Evolutionary conservation across 2,797 vertebrate genomes (phyloP).

Genomic region (Borostomias antarcticus): DNA sequence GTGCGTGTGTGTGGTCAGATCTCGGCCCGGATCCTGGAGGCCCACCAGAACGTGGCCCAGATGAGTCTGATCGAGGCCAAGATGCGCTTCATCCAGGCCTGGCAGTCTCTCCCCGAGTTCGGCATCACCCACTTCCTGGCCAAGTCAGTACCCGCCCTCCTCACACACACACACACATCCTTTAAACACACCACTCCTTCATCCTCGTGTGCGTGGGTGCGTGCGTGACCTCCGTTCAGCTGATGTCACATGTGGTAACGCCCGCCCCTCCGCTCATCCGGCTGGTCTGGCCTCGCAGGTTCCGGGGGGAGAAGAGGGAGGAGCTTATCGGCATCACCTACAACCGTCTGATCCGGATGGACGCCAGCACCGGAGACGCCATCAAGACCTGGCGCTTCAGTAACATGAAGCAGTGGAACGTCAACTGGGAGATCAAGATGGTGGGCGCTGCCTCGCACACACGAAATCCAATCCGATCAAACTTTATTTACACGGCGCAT

Average conservation of each 20-base stretch:
- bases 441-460: slow-evolving; percentile 60
- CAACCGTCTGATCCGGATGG: slow-evolving; percentile 96
- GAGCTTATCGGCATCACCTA: slow-evolving; percentile 97
- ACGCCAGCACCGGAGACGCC: slow-evolving; percentile 90
- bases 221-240: not conserved
- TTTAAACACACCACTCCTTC: not conserved
- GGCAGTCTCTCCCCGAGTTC: slow-evolving; percentile 97
- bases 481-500: too few species aligned
- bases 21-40: slow-evolving; percentile 94
- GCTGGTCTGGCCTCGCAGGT: slow-evolving; percentile 70
- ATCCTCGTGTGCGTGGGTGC: not conserved
- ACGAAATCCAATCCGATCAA: too few species aligned
- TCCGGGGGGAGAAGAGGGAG: slow-evolving; percentile 94
- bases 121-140: slow-evolving; percentile 98
- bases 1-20: slow-evolving; percentile 76
- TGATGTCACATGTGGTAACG: not conserved
- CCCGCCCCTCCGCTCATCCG: slow-evolving; percentile 8
- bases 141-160: slow-evolving; percentile 80
- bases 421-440: slow-evolving; percentile 99
- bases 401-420: slow-evolving; percentile 99
- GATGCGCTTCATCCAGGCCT: slow-evolving; percentile 97
- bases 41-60: slow-evolving; percentile 97
- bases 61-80: slow-evolving; percentile 99
- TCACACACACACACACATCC: not conserved
- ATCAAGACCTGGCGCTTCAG: slow-evolving; percentile 98